Base-by-base conservation (phyloP, 2,113 vertebrate genomes). In the Ailurus styani region DNA sequence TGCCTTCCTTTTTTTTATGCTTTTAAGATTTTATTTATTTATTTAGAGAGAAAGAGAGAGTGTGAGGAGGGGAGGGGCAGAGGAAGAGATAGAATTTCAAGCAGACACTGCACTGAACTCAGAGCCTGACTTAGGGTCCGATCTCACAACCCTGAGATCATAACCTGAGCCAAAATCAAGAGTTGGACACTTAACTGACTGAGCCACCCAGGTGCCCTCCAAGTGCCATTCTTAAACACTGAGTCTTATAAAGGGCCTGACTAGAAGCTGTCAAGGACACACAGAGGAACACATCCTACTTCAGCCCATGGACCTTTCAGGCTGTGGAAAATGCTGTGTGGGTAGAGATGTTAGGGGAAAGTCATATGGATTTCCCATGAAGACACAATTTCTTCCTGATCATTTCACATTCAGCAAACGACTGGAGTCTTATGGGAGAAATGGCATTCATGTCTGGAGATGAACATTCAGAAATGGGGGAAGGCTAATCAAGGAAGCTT, bases 281-380 rank as follows among this genome's bases (percentile, higher is more conserved):
- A 77, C 3, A 68, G 5, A 7, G 17, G 14, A 60, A n/a, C 8
- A 6, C 27, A 5, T 45, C 21, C 14, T 4, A 2, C 20, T 13
- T 73, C 55, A 68, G 40, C 18, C 34, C n/a, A 55, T 3, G 47
- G 42, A 18, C 5, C 23, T 37, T 52, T 40, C 25, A 12, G 66
- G 54, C 34, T 42, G 3, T 12, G 27, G 34, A 12, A 6, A 14
- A 5, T 12, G 2, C 5, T 2, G 1, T 60, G 47, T 13, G 11
- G 72, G 12, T 40, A 23, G 54, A 45, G 34, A n/a, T n/a, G n/a
- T n/a, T n/a, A n/a, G 66, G 25, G 18, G 14, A 17, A 27, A 0
- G 27, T 77, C 2, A 78, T 34, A 5, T 2, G 2, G n/a, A 34
- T 55, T 62, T 90, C 68, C 62, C 27, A 13, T 1, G 20, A 34